Percentiles rank a stretch among this genome's conserved stretches.
These are phyloP conservation scores for Aporrectodea caliginosa DNA, from an alignment of 1,140 invertebrate species.

Conservation along the genomic window DNA sequence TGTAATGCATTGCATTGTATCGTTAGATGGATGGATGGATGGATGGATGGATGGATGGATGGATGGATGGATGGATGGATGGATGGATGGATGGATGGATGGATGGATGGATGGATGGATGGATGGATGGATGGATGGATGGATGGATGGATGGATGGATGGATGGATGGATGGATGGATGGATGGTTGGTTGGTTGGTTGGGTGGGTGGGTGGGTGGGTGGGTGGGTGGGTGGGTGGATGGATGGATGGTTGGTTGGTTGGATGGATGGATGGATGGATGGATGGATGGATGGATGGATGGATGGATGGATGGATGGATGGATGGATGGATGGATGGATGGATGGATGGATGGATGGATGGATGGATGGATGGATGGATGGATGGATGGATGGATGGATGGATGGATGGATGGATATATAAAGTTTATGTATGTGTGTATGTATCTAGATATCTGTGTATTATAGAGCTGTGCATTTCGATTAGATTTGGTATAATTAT, in stretches of 20 bases:
- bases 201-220: too few relatives aligned
- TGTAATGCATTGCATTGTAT: too few relatives aligned
- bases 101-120: conserved; percentile 23
- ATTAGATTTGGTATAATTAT: too few relatives aligned
- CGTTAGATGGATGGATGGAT: conserved; percentile 20
- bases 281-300: conserved; percentile 24
- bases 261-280: conserved; percentile 23
- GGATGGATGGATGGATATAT: conserved; percentile 20
- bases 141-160: conserved; percentile 24
- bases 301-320: conserved; percentile 24
- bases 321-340: conserved; percentile 24
- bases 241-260: conserved; percentile 6
- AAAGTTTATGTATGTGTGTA: too few relatives aligned
- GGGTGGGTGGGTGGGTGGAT: too few relatives aligned
- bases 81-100: conserved; percentile 20
- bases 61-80: conserved; percentile 24
- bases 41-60: conserved; percentile 23
- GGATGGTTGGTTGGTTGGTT: too few relatives aligned
- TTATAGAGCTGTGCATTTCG: too few relatives aligned
- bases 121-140: conserved; percentile 24
- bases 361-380: conserved; percentile 15
- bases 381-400: conserved; percentile 24
- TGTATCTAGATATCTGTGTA: too few relatives aligned
- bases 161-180: conserved; percentile 24
- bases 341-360: conserved; percentile 9